These are phyloP conservation scores for Subanguina moxae DNA, from an alignment of 1,140 invertebrate genomes.

Conservation along the genomic window DNA sequence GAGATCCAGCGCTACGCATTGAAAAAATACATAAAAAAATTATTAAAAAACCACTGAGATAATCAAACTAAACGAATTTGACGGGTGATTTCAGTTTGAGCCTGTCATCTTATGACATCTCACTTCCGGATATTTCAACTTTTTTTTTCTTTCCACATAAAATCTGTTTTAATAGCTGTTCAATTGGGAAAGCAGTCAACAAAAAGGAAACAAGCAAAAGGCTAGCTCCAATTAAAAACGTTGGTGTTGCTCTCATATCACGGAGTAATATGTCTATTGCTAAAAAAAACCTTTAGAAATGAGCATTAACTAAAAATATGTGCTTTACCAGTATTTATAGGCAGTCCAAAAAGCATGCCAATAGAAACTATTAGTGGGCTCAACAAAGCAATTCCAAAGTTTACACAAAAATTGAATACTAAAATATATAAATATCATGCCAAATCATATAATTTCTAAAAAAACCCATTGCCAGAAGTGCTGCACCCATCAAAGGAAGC, in stretches of 20 bases:
- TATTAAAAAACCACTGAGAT: too few relatives aligned
- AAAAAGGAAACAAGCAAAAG: slow-evolving; percentile 51
- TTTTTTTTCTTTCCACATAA: background rate
- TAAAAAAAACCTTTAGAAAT: slow-evolving; percentile 25
- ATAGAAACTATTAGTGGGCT: slow-evolving; percentile 51
- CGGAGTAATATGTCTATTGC: slow-evolving; percentile 51
- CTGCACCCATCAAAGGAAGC: slow-evolving; percentile 43
- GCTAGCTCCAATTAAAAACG: slow-evolving; percentile 45
- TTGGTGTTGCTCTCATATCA: slow-evolving; percentile 27
- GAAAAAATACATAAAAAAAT: too few relatives aligned
- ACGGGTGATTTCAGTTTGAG: too few relatives aligned
- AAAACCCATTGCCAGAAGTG: slow-evolving; percentile 43
- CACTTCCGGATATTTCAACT: background rate
- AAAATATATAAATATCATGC: too few relatives aligned
- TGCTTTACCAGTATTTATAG: slow-evolving; percentile 46
- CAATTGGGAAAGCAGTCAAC: slow-evolving; percentile 45
- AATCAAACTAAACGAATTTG: too few relatives aligned
- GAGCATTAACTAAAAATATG: background rate
- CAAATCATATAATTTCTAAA: background rate
- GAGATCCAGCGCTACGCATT: too few relatives aligned
- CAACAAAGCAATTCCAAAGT: slow-evolving; percentile 56
- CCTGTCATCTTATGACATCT: background rate
- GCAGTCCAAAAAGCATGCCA: slow-evolving; percentile 55
- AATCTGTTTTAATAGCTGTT: background rate
- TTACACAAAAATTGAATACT: slow-evolving; percentile 59